A percentile compares a stretch with the other conserved stretches of the same genome.
Evolutionary conservation across 2,888 invertebrate species (phyloP).

Genomic region (Chamaedrilus cognettii): DNA sequence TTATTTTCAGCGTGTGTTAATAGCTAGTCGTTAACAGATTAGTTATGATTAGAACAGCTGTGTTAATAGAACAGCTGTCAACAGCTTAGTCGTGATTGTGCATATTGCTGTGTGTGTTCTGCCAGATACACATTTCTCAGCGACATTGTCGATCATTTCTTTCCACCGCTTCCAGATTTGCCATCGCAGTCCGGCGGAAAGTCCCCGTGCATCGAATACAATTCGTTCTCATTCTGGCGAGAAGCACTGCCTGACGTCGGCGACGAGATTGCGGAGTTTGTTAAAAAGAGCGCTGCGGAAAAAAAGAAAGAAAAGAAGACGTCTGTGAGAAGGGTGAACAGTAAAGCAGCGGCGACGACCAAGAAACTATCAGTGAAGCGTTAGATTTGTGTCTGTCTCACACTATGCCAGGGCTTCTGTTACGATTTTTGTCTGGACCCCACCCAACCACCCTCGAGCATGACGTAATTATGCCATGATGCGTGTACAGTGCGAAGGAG

Average conservation of each 20-base stretch:
- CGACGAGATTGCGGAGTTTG: slow-evolving; percentile 24
- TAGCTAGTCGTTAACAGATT: too few relatives aligned
- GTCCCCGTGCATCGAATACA: slow-evolving; percentile 68
- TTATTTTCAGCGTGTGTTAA: too few relatives aligned
- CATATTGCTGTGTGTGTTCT: slow-evolving; percentile 40
- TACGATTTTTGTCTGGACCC: too few relatives aligned
- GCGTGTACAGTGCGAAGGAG: too few relatives aligned
- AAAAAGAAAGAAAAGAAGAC: slow-evolving; percentile 1
- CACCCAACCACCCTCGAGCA: too few relatives aligned
- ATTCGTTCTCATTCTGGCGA: slow-evolving; percentile 90
- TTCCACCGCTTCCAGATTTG: slow-evolving; percentile 66
- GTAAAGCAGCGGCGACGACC: background rate
- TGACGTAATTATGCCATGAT: too few relatives aligned
- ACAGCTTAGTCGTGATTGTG: background rate
- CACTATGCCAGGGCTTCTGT: too few relatives aligned
- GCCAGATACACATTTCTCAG: slow-evolving; percentile 92
- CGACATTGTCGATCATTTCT: slow-evolving; percentile 93
- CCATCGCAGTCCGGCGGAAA: slow-evolving; percentile 21
- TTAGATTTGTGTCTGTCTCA: too few relatives aligned
- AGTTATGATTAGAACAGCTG: too few relatives aligned
- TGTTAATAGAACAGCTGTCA: background rate
- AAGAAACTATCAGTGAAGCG: background rate
- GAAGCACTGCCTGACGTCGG: slow-evolving; percentile 72
- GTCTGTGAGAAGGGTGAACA: background rate
- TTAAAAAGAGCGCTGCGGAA: background rate